These are phyloP conservation scores for Spodoptera picta DNA, from an alignment of 2,888 invertebrate genomes.

Conservation along the genomic window DNA sequence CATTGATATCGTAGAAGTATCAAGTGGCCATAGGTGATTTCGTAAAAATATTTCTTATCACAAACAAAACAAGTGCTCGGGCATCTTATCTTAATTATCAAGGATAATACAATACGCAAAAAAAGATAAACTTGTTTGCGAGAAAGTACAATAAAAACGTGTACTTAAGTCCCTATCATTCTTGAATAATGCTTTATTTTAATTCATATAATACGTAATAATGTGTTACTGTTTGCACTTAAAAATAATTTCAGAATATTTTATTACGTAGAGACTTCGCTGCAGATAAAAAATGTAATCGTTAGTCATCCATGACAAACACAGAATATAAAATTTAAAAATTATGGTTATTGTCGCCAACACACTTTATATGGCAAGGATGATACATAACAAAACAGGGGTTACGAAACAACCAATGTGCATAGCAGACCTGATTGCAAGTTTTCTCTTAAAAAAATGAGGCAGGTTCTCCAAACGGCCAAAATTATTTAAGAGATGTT, in stretches of 20 bases:
- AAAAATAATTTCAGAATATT: neutral
- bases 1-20: too few relatives aligned
- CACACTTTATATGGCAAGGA: neutral
- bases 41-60: constrained; percentile 48
- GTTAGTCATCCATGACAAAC: constrained; percentile 1
- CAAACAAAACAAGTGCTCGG: constrained; percentile 46
- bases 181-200: constrained; percentile 17
- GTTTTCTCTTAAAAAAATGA: constrained; percentile 1
- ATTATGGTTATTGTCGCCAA: constrained; percentile 5
- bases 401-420: constrained; percentile 4
- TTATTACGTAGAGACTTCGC: neutral
- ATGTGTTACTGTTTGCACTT: too few relatives aligned
- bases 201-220: neutral
- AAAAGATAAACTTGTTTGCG: constrained; percentile 55
- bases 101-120: constrained; percentile 50
- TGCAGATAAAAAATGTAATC: neutral
- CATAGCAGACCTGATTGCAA: neutral
- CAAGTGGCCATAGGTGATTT: constrained; percentile 15
- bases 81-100: constrained; percentile 57
- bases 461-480: too few relatives aligned
- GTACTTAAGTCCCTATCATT: constrained; percentile 12
- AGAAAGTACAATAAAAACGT: constrained; percentile 37
- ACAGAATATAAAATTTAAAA: neutral
- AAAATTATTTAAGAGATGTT: too few relatives aligned
- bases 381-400: neutral